Evolutionary conservation across 2,888 invertebrate species (phyloP), one percentile per base, ranked within the genome.

Genomic region (Phyllotreta striolata): DNA sequence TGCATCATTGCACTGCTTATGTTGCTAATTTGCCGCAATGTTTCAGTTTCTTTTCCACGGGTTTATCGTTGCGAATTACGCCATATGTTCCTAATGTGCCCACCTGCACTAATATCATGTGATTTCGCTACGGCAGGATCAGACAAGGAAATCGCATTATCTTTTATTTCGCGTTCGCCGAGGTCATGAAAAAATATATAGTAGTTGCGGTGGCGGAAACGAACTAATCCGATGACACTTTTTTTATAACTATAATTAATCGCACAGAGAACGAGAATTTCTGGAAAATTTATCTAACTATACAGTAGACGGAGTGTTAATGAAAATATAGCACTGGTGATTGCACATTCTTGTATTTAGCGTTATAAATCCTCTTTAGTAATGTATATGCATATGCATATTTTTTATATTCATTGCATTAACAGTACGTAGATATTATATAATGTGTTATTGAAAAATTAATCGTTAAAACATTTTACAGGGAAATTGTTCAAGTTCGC

Each of bases 41-140:
- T 64, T 55, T 49, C 51, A 34, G 55, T 47, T 64, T 60, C 55
- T 59, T 59, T 57, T 64, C 24, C 44, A 55, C 44, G 43, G n/a
- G 49, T 59, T 63, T 49, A 59, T 47, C 55, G 64, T 49, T 59
- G 64, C 55, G 64, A 64, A 64, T 60, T 51, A 55, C 55, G 38
- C 49, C 64, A 60, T 43, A 43, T 64, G 64, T 49, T 55, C 14
- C 41, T 60, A 63, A 59, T 58, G 59, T 41, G 47, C 54, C 47
- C 54, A 59, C 64, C 55, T 60, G 59, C 43, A 38, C 55, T 44
- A 55, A 60, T 60, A 64, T 54, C 49, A 47, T 14, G 55, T 44
- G 41, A 64, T 49, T 64, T 13, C 55, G 51, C 39, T 51, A 12
- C 49, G 55, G 55, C 8, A 14, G 55, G 35, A 55, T 55, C 55